phyloP scores from a whole-genome alignment of 2,797 vertebrate genomes.

The Heteromormyrus szaboi region DNA sequence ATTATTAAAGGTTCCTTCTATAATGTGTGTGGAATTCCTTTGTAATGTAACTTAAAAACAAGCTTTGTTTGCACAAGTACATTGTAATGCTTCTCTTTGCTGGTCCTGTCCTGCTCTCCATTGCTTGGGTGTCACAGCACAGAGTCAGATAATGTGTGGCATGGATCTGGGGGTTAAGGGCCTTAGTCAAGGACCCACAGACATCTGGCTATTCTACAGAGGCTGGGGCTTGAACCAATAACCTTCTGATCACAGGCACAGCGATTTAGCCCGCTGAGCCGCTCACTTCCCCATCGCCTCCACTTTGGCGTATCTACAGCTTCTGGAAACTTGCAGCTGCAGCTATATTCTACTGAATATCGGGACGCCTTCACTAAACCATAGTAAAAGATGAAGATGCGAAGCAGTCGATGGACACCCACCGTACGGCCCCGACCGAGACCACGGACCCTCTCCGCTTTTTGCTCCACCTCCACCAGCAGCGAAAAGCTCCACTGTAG shows the following conservation, averaged over 20 bases:
- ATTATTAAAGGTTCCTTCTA: not conserved
- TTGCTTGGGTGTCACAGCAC: not conserved
- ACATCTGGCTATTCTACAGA: not conserved
- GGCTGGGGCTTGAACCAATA: not conserved
- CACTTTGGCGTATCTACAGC: not conserved
- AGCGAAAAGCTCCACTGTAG: slow-evolving; percentile 14
- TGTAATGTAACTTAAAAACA: not conserved
- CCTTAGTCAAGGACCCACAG: not conserved
- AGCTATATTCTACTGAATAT: not conserved
- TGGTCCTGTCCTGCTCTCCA: too few relatives aligned
- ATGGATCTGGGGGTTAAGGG: not conserved
- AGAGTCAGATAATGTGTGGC: not conserved
- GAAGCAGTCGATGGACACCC: not conserved
- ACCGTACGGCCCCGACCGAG: not conserved
- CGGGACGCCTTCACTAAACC: not conserved
- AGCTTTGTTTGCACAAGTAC: not conserved
- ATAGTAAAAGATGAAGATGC: not conserved
- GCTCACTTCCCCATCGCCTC: not conserved
- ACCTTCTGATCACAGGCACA: not conserved
- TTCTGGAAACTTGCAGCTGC: not conserved
- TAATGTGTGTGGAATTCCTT: not conserved
- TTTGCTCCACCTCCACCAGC: slow-evolving; percentile 5
- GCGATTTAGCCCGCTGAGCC: not conserved
- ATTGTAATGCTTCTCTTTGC: not conserved
- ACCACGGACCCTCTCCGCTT: not conserved